phyloP scores from a whole-genome alignment of 2,113 vertebrate genomes.

The Nerophis lumbriciformis region DNA sequence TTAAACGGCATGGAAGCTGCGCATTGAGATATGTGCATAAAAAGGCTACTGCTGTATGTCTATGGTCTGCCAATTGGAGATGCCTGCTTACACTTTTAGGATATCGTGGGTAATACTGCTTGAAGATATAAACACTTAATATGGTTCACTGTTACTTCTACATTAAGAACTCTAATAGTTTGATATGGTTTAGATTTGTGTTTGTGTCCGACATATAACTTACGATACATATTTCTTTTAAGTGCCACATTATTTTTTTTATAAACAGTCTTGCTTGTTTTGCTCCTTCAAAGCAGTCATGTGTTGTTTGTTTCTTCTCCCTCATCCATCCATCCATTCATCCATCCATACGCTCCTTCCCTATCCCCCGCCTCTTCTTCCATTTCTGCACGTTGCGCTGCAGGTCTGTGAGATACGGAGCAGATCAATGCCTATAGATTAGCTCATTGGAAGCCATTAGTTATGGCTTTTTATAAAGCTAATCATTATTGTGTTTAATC shows the following conservation, averaged over 20 bases:
- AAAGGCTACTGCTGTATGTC: too few species aligned
- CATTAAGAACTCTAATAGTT: too few species aligned
- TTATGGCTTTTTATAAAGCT: constrained; percentile 83
- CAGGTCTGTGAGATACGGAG: constrained; percentile 71
- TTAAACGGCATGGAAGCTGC: too few species aligned
- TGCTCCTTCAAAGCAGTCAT: background rate
- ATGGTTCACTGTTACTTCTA: too few species aligned
- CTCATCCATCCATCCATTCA: background rate
- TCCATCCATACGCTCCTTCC: constrained; percentile 4
- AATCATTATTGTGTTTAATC: constrained; percentile 88
- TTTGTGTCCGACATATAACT: background rate
- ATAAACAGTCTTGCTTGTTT: background rate
- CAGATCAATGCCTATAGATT: constrained; percentile 85
- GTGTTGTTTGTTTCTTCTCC: constrained; percentile 2
- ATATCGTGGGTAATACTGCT: too few species aligned
- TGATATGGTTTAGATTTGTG: background rate
- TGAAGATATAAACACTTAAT: background rate
- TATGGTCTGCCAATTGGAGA: too few species aligned
- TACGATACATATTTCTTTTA: background rate
- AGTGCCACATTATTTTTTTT: background rate
- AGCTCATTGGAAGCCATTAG: constrained; percentile 82
- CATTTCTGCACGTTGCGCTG: constrained; percentile 49
- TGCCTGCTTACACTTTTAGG: too few species aligned
- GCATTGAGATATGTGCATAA: too few species aligned
- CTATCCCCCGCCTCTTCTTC: constrained; percentile 26